Conservation (phyloP, 2,888 invertebrate species). For the Lycophotia porphyrea region DNA sequence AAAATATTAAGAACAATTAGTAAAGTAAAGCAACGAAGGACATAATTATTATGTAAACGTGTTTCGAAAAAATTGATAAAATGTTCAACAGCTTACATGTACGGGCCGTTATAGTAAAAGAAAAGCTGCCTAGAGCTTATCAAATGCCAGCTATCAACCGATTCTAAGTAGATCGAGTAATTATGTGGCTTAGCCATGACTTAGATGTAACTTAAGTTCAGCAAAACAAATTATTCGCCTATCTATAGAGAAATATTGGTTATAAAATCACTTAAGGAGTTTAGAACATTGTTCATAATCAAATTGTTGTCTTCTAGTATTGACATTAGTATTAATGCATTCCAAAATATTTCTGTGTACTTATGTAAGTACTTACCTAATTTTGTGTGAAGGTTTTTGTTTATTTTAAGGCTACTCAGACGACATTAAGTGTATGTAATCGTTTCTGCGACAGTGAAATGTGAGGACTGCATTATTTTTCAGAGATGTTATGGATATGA, state of each 20-base stretch:
- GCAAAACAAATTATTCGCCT: slow-evolving; percentile 27
- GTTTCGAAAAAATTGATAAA: background rate
- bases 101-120: slow-evolving; percentile 10
- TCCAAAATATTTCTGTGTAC: slow-evolving; percentile 59
- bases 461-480: background rate
- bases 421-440: background rate
- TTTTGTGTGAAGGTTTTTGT: slow-evolving; percentile 28
- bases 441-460: background rate
- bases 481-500: no score
- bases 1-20: no score
- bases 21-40: no score
- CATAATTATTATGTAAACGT: no score
- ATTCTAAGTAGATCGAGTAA: slow-evolving; percentile 39
- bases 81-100: slow-evolving; percentile 18
- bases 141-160: slow-evolving; percentile 15
- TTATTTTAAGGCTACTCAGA: slow-evolving; percentile 10
- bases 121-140: slow-evolving; percentile 30
- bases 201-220: slow-evolving; percentile 59
- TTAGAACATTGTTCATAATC: slow-evolving; percentile 21
- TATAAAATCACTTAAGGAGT: slow-evolving; percentile 28
- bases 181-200: slow-evolving; percentile 76
- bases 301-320: slow-evolving; percentile 46
- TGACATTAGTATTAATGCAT: slow-evolving; percentile 61
- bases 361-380: slow-evolving; percentile 25
- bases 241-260: slow-evolving; percentile 31